Evolutionary conservation across 2,797 vertebrate species (phyloP), one percentile per base, ranked within the genome.

Genomic region (Neoniphon sammara): DNA sequence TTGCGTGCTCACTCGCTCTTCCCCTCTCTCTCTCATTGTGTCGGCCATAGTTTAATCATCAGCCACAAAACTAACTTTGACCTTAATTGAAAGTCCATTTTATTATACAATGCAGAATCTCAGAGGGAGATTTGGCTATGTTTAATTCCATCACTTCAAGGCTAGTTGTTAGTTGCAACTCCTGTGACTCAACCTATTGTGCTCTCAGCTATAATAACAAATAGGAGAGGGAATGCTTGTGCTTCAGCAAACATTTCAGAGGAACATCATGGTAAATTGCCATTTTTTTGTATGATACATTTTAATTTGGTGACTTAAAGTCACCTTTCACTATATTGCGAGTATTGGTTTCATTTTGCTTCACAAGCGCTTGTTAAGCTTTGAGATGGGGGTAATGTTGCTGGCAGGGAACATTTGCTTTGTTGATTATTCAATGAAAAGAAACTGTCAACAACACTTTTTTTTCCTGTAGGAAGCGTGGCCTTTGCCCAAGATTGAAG

Each of bases 191-290:
- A 82, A 10, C 36, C 50, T 15, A 27, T n/a, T 65, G 56, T 50
- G 73, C 85, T 81, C 64, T 61, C 62, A 85, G 85, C 85, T 78
- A 73, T 75, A 66, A 62, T 81, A 79, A 88, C 87, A 82, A 82
- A 86, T 12, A 50, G 18, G 23, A 62, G 25, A 71, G 64, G 68
- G 59, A 66, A 65, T 1, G 61, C 75, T 76, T 74, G 66, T 77
- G 80, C 77, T 72, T 76, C 52, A 66, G 65, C 80, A 78, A 80
- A 83, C 77, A 75, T 81, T 86, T 75, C 52, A 72, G 71, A 76
- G 67, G 44, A 64, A 73, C 72, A 84, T 83, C 72, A 80, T 69
- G 61, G 54, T 60, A 82, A 81, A 88, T 82, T 82, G 82, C 65
- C 63, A 65, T 84, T 81, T 84, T n/a, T 27, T 70, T 39, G 70